Conservation (phyloP, 1,140 invertebrate species). For the Sesamia nonagrioides region DNA sequence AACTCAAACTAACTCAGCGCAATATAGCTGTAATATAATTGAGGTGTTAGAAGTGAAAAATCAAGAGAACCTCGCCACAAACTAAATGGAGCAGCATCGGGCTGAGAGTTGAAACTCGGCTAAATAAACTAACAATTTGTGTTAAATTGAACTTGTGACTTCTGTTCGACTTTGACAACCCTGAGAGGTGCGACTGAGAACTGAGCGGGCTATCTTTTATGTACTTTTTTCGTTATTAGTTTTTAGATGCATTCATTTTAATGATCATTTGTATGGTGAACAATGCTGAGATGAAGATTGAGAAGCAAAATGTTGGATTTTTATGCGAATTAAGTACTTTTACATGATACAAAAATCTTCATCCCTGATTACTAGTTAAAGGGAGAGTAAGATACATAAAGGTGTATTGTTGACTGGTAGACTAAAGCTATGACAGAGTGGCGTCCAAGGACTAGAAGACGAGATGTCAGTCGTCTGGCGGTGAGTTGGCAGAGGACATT, state of each 20-base stretch:
- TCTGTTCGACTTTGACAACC: conserved; percentile 10
- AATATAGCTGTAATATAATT: conserved; percentile 12
- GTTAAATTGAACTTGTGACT: conserved; percentile 46
- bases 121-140: conserved; percentile 51
- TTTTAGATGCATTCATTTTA: neutral
- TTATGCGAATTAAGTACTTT: no score
- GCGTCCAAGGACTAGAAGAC: no score
- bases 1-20: neutral
- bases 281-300: no score
- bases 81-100: conserved; percentile 13
- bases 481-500: no score
- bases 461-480: no score
- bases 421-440: no score
- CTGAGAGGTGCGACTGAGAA: neutral
- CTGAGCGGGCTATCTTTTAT: neutral
- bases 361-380: no score
- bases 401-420: no score
- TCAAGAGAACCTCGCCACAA: conserved; percentile 8
- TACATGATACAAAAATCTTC: no score
- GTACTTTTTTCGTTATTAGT: neutral
- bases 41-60: conserved; percentile 34
- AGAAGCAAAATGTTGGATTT: no score
- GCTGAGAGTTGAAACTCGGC: conserved; percentile 10
- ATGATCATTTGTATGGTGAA: no score
- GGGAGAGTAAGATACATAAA: no score